These are phyloP conservation scores for Macrocentrus cingulum DNA, from an alignment of 1,140 invertebrate genomes.

Conservation along the genomic window DNA sequence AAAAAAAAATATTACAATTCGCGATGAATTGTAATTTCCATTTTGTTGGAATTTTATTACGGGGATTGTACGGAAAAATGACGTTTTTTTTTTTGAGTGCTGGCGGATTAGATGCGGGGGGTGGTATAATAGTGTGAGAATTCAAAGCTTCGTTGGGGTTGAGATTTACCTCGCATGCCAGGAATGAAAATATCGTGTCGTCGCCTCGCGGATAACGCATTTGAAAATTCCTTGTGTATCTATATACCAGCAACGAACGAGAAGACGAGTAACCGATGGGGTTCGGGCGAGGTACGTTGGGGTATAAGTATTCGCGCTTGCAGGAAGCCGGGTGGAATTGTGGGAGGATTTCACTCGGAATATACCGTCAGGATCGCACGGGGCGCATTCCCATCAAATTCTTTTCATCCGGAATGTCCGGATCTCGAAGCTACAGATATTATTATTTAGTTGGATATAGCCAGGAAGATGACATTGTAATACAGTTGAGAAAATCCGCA, in stretches of 20 bases:
- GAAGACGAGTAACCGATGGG: constrained; percentile 10
- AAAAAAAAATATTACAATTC: too few species aligned
- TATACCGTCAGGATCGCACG: constrained; percentile 41
- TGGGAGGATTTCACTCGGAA: constrained; percentile 44
- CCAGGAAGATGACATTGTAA: constrained; percentile 43
- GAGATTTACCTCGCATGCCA: constrained; percentile 31
- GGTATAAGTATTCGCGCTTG: constrained; percentile 17
- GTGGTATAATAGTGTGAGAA: constrained; percentile 12
- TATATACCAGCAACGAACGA: constrained; percentile 27
- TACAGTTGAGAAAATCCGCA: constrained; percentile 43
- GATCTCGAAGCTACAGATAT: constrained; percentile 43
- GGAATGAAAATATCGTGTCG: constrained; percentile 32
- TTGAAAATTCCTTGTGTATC: constrained; percentile 29
- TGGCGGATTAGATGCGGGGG: neutral
- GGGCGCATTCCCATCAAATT: constrained; percentile 52
- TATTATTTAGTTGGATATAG: constrained; percentile 55
- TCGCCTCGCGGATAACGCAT: constrained; percentile 23
- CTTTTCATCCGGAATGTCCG: constrained; percentile 39
- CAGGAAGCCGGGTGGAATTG: constrained; percentile 34
- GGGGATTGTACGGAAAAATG: too few species aligned
- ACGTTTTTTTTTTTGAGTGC: neutral
- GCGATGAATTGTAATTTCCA: too few species aligned
- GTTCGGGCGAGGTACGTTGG: constrained; percentile 6
- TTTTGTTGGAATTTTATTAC: too few species aligned
- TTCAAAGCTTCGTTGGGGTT: constrained; percentile 24